Conservation (phyloP, 2,113 vertebrate genomes). For the Neopipo cinnamomea region DNA sequence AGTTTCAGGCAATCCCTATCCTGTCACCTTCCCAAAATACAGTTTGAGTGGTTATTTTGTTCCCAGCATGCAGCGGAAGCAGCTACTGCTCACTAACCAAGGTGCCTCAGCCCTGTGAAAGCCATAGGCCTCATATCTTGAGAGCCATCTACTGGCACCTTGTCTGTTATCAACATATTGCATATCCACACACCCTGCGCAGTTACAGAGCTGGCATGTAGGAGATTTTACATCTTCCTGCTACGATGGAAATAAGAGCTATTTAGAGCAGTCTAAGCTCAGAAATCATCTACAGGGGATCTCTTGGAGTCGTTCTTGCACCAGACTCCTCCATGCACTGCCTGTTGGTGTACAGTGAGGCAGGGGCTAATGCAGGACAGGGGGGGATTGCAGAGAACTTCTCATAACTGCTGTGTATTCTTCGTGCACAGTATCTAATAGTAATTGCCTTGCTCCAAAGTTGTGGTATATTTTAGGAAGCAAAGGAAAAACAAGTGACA, state of each 20-base stretch:
- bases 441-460: background rate
- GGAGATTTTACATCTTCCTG: background rate
- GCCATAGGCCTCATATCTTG: slow-evolving; percentile 52
- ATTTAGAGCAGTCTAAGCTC: background rate
- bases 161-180: background rate
- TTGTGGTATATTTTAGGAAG: background rate
- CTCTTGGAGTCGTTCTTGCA: background rate
- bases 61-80: background rate
- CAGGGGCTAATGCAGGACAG: background rate
- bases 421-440: background rate
- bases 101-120: slow-evolving; percentile 2
- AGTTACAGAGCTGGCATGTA: background rate
- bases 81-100: background rate
- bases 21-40: background rate
- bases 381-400: background rate
- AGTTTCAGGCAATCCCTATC: background rate
- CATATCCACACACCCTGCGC: background rate
- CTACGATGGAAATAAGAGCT: background rate
- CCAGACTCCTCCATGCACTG: background rate
- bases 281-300: background rate
- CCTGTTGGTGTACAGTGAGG: fast-evolving
- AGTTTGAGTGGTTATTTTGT: background rate
- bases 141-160: slow-evolving; percentile 67
- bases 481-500: background rate
- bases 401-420: background rate